A percentile compares a stretch with the other conserved stretches of the same genome.
phyloP scores from a whole-genome alignment of 2,113 vertebrate species.

The Plotosus lineatus region DNA sequence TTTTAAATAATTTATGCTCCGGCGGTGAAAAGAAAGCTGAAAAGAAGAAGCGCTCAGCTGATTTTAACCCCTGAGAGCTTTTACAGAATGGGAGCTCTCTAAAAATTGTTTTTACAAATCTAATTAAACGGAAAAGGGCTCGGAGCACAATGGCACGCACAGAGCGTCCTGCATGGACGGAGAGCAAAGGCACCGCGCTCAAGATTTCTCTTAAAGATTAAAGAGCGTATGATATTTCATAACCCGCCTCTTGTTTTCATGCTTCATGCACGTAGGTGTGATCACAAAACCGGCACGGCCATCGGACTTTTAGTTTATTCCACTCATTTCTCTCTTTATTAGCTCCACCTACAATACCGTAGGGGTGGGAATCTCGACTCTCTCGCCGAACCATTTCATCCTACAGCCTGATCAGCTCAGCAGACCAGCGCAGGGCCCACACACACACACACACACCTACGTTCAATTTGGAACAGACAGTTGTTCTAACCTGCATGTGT shows the following conservation, averaged over 20 bases:
- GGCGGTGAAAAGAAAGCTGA: constrained; percentile 99
- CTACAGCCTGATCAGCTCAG: no score
- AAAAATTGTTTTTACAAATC: constrained; percentile 85
- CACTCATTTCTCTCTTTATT: neutral
- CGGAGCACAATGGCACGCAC: constrained; percentile 62
- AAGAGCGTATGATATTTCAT: neutral
- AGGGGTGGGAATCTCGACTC: neutral
- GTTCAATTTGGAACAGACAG: no score
- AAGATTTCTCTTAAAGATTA: constrained; percentile 10
- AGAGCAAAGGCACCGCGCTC: neutral
- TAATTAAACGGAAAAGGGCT: constrained; percentile 82
- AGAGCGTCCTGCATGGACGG: constrained; percentile 41
- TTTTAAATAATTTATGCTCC: constrained; percentile 99
- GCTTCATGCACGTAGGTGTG: neutral
- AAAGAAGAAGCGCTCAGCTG: constrained; percentile 96
- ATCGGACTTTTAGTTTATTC: neutral
- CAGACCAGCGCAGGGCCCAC: no score
- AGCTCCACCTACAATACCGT: neutral
- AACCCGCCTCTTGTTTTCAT: neutral
- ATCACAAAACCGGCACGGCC: neutral
- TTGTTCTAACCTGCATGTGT: no score
- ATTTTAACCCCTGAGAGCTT: constrained; percentile 98
- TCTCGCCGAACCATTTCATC: no score
- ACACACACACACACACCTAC: no score
- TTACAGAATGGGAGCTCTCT: constrained; percentile 81